Conservation (phyloP, 2,113 vertebrate genomes). For the Hiodon tergisus region DNA sequence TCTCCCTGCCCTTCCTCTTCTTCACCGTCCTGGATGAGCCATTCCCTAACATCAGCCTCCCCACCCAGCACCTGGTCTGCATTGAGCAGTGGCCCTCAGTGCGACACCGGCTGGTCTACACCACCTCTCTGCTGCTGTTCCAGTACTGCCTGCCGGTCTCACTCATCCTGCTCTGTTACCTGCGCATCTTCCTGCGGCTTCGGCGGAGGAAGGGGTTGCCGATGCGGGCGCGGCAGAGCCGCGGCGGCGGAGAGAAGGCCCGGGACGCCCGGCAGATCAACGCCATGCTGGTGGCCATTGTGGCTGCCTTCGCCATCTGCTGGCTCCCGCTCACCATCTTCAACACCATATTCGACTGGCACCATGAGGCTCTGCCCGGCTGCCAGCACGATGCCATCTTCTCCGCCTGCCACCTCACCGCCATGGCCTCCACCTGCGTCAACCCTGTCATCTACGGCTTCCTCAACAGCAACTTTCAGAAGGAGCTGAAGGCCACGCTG, state of each 20-base stretch:
- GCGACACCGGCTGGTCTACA: conserved; percentile 61
- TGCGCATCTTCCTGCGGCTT: conserved; percentile 65
- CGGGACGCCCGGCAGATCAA: conserved; percentile 55
- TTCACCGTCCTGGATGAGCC: conserved; percentile 61
- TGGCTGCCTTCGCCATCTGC: conserved; percentile 60
- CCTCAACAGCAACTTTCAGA: conserved; percentile 70
- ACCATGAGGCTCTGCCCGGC: conserved; percentile 58
- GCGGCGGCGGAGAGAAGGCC: conserved; percentile 30
- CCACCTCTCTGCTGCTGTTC: conserved; percentile 62
- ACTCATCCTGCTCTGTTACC: conserved; percentile 64
- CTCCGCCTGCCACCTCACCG: conserved; percentile 63
- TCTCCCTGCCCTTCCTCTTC: conserved; percentile 65
- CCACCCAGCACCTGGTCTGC: conserved; percentile 59
- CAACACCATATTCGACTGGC: conserved; percentile 67
- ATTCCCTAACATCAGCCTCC: conserved; percentile 57
- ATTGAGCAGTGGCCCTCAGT: conserved; percentile 65
- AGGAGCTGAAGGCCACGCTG: conserved; percentile 57
- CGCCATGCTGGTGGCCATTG: conserved; percentile 60
- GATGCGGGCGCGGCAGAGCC: conserved; percentile 25
- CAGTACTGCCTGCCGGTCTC: conserved; percentile 66
- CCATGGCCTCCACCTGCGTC: conserved; percentile 67
- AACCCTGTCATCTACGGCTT: conserved; percentile 69
- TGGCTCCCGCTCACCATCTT: conserved; percentile 70
- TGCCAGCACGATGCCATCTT: conserved; percentile 67
- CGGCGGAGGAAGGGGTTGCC: conserved; percentile 53